Base-by-base conservation (phyloP, 30 jellyfish, hydroid and myxozoan genomes). In the Turritopsis dohrnii region DNA sequence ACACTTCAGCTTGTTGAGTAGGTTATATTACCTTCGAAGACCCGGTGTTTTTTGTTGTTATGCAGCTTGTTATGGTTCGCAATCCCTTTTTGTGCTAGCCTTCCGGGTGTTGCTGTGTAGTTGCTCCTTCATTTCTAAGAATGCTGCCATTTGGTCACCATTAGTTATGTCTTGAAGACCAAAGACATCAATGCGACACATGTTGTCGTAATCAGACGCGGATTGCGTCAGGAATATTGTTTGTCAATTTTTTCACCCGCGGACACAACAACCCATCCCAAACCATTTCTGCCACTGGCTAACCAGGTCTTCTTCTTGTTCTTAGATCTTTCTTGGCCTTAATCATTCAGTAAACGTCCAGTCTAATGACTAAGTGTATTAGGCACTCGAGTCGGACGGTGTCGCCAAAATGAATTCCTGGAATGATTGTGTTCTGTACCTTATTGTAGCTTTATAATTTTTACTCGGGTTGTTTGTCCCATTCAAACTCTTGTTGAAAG, bases 131-230 rank as follows among this genome's bases (percentile, higher is more conserved):
- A 72, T 16, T 72, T 72, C 81, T 18, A 27, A 20, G 87, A 13
- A 53, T 19, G 53, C 84, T 16, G 84, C 16, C 19, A 19, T 18
- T 41, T 76, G 84, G 85, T 80, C 87, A 17, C 85, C 87, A 53
- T 52, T 52, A 31, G 85, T 18, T 22, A 18, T 19, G 84, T 80
- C 87, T 53, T 54, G n/a, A 16, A 80, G 13, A 13, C 87, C 87
- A 41, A 80, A 85, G 13, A 80, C 85, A 80, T 80, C 87, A 16
- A 80, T 85, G 9, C 87, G 85, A 31, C 87, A 80, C 26, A 80
- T 21, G 8, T 80, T 53, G 18, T 80, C 87, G 29, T 80, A 53
- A 31, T 80, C 87, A 16, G 79, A 17, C 19, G 84, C 19, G 26
- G 81, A 76, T 19, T 76, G 77, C 27, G 84, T 76, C 77, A 76